Evolutionary conservation across 2,797 vertebrate genomes (phyloP), one percentile per base, ranked within the genome.

Genomic region (Rhabdophis nuchalis): DNA sequence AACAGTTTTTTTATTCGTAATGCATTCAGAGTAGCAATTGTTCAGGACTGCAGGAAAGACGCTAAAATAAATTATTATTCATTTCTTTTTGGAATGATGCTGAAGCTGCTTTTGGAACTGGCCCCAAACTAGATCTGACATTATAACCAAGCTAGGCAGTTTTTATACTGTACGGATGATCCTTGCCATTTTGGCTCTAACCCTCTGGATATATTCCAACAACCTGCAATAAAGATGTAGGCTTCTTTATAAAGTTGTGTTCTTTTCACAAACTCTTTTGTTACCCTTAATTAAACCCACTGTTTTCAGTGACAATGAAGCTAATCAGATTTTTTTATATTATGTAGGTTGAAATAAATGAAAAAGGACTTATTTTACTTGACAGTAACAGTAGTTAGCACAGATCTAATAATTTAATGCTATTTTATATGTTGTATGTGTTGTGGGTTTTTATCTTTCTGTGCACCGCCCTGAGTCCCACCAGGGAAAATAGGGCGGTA

Each of bases 171-270:
- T 82, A 32, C 16, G 29, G 50, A 61, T 90, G 36, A 29, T 85
- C 5, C n/a, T 60, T 88, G 82, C n/a, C 89, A 91, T 91, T 13
- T 93, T 90, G 89, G 86, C 46, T 54, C 32, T 88, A 58, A 11
- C 90, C 32, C 23, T 88, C 25, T 52, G 61, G 53, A 57, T 41
- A 12, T 16, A 88, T 85, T 88, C 50, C 46, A 88, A 68, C n/a
- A 54, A 25, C 16, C 61, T 77, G 50, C 16, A 18, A 13, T 41
- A 88, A 82, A 53, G 20, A 61, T 64, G 5, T 3, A 60, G 41
- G 20, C 20, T 77, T 68, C 8, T 52, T 68, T 60, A 52, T 46
- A 85, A 29, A 46, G 61, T n/a, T 77, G 25, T 68, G 9, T 54
- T 88, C 57, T 54, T 90, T 29, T 46, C 11, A 86, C 13, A n/a